Base-by-base conservation (phyloP, 2,113 vertebrate species). In the Monarcha castaneiventris region DNA sequence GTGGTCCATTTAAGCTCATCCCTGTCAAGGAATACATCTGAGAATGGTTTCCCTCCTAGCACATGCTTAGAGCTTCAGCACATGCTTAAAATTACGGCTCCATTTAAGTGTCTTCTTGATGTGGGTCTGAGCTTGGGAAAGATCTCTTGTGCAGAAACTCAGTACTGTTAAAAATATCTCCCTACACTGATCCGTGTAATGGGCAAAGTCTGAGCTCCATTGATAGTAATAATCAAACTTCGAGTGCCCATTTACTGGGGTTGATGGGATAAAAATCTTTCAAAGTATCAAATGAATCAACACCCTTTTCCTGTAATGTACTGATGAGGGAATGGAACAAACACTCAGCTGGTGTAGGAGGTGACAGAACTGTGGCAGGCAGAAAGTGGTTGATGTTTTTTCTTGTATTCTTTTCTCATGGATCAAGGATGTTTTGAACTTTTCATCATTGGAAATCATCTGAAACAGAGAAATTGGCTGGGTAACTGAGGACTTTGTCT, bases 21-120 rank as follows among this genome's bases (percentile, higher is more conserved):
- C 63, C 79, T 91, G 58, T 91, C 78, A 94, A 92, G 81, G 77
- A 97, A 56, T 62, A 77, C 69, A 69, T 92, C 37, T 64, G 52
- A 91, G 93, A 87, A 46, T 81, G 91, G 69, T 97, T 94, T 69
- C 32, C 67, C 63, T 87, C 91, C 84, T 85, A 87, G 81, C 68
- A 89, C 77, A 89, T 68, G 93, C 93, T 94, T 91, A 84, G 90
- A 93, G 88, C 92, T 96, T 96, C 93, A 84, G 87, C 90, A 92
- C 86, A 91, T 92, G 89, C 93, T 96, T 97, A 80, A 94, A 94
- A 87, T 95, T 85, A 84, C 0, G 1, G 74, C 92, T 90, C 73
- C 94, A 85, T 91, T 89, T 72, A 85, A 94, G 54, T 85, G 37
- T 69, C 73, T 89, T 92, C 71, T 87, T 94, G 90, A 92, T 1